Evolutionary conservation across 2,797 vertebrate genomes (phyloP).

Genomic region (Toxotes lorentzi): DNA sequence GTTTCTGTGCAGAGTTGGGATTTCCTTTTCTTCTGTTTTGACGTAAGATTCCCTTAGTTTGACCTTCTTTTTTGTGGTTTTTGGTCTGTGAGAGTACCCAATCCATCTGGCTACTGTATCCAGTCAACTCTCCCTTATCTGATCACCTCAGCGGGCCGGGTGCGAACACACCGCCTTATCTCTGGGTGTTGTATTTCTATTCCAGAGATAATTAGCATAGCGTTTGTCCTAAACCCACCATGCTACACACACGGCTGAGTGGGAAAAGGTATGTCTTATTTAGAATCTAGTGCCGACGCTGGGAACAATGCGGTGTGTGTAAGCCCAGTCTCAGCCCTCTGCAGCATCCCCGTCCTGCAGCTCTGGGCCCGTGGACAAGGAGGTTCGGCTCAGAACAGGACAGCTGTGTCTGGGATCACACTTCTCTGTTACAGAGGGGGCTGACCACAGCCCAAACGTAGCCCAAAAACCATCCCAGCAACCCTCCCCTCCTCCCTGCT

Average conservation of each 20-base stretch:
- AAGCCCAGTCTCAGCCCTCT: slow-evolving; percentile 58
- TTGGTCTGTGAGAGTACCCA: slow-evolving; percentile 50
- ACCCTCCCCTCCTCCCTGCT: slow-evolving; percentile 56
- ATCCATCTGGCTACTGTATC: slow-evolving; percentile 77
- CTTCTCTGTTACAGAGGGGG: slow-evolving; percentile 79
- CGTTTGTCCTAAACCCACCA: slow-evolving; percentile 72
- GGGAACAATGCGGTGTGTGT: slow-evolving; percentile 68
- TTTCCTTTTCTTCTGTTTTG: neutral
- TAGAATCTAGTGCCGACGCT: slow-evolving; percentile 46
- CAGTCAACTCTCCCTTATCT: slow-evolving; percentile 71
- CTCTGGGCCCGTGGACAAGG: slow-evolving; percentile 65
- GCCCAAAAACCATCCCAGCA: slow-evolving; percentile 45
- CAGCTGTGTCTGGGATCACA: slow-evolving; percentile 74
- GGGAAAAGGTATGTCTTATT: slow-evolving; percentile 66
- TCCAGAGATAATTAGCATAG: slow-evolving; percentile 79
- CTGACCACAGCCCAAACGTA: slow-evolving; percentile 62
- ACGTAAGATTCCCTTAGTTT: slow-evolving; percentile 13
- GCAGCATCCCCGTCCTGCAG: slow-evolving; percentile 42
- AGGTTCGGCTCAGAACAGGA: slow-evolving; percentile 71
- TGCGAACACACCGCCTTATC: slow-evolving; percentile 80
- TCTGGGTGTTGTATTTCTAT: slow-evolving; percentile 78
- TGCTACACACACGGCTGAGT: slow-evolving; percentile 61
- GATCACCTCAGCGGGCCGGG: slow-evolving; percentile 76
- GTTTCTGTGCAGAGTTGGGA: neutral
- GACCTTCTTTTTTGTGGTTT: slow-evolving; percentile 45